Evolutionary conservation across 2,888 invertebrate genomes (phyloP), one percentile per base, ranked within the genome.

Genomic region (Himalopsyche kuldschensis): DNA sequence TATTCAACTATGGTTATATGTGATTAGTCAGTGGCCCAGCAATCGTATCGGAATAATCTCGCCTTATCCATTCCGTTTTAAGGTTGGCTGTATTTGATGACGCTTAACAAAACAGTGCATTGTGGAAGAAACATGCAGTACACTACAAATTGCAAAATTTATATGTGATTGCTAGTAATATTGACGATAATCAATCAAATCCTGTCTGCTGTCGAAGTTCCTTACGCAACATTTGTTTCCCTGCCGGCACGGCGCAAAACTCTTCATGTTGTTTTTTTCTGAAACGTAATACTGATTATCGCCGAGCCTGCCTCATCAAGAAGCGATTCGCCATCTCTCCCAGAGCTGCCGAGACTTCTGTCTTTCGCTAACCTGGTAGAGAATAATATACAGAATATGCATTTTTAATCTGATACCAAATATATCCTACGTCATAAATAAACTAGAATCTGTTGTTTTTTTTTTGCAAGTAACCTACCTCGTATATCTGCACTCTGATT

Each of bases 31-130:
- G 69, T 15, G 27, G 69, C 27, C 69, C 69, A 11, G 11, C 69
- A 27, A 8, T 69, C 27, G 69, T 27, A 47, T 31, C 46, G 46
- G 30, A 75, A 47, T 77, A 76, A 55, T 81, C 76, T 48, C 24
- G 35, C 41, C 76, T 27, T 75, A 31, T 27, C 35, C 35, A 82
- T 79, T 80, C 76, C 27, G 31, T 76, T 76, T 80, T 79, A 69
- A 84, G 75, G 84, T 84, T 84, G 84, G 84, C 80, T 80, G 78
- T 82, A 63, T 82, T 84, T 84, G 84, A 82, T 82, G 84, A 84
- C 84, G 84, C 84, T 84, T 63, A 80, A 80, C 82, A 82, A 80
- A 84, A 82, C 84, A 84, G 84, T 82, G 84, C 82, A 55, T 31
- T 82, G 82, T 76, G 75, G 80, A 48, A 79, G 47, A 82, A 82